A percentile compares a stretch with the other conserved stretches of the same genome.
These are phyloP conservation scores for Lepisosteus osseus DNA, from an alignment of 2,113 vertebrate species.

Conservation along the genomic window DNA sequence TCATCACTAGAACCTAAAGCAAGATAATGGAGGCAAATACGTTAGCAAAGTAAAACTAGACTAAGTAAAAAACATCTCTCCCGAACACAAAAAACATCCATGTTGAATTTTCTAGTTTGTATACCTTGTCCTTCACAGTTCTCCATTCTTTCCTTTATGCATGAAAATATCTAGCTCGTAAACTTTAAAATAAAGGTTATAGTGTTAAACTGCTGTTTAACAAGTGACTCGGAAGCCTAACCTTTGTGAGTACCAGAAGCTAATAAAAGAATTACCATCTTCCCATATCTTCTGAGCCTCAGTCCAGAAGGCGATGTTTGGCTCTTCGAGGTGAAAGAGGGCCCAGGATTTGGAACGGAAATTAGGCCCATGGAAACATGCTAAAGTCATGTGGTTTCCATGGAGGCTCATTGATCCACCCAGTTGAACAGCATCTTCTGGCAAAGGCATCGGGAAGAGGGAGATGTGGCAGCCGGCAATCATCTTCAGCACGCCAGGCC, in stretches of 20 bases:
- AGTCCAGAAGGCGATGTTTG: slow-evolving; percentile 98
- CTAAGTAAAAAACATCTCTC: neutral
- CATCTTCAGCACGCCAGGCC: slow-evolving; percentile 91
- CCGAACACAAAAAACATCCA: neutral
- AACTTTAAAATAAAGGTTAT: no score
- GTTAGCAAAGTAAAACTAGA: neutral
- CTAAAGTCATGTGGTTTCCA: slow-evolving; percentile 95
- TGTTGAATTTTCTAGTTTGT: neutral
- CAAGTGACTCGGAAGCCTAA: no score
- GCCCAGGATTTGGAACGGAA: slow-evolving; percentile 98
- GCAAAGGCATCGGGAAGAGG: slow-evolving; percentile 90
- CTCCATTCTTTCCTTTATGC: no score
- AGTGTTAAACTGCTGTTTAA: no score
- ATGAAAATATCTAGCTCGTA: no score
- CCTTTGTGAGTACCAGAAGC: no score
- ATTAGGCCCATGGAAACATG: slow-evolving; percentile 96
- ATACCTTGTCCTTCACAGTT: neutral
- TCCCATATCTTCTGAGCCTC: slow-evolving; percentile 98
- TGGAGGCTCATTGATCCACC: slow-evolving; percentile 97
- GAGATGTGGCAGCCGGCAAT: slow-evolving; percentile 95
- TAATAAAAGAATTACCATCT: slow-evolving; percentile 72
- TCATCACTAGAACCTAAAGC: slow-evolving; percentile 83
- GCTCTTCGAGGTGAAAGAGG: slow-evolving; percentile 94
- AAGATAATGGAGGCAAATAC: neutral
- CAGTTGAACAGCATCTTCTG: slow-evolving; percentile 92